These are phyloP conservation scores for Aurelia aurita complex sp. Pacific DNA, from an alignment of 30 jellyfish, hydroid and myxozoan species.

Conservation along the genomic window DNA sequence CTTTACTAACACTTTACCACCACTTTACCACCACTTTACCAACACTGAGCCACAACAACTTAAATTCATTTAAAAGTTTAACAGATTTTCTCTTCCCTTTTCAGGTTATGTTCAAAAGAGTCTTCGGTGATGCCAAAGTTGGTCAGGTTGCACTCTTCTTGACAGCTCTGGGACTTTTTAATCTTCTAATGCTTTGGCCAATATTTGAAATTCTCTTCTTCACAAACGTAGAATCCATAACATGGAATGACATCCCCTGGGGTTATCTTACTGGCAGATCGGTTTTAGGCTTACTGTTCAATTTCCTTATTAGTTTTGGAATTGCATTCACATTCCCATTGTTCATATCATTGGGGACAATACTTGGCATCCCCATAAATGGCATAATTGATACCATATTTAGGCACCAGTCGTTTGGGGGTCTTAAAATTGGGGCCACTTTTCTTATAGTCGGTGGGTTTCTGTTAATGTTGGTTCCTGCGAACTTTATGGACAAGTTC, in stretches of 20 bases:
- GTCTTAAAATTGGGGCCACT: slow-evolving; percentile 52
- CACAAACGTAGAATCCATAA: slow-evolving; percentile 44
- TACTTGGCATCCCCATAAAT: slow-evolving; percentile 73
- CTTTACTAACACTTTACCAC: too few relatives aligned
- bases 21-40: too few relatives aligned
- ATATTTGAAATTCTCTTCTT: slow-evolving; percentile 40
- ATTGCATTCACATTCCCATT: slow-evolving; percentile 72
- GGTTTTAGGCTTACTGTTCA: slow-evolving; percentile 53
- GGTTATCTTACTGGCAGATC: slow-evolving; percentile 52
- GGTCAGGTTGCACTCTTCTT: slow-evolving; percentile 58
- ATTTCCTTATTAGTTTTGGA: slow-evolving; percentile 66
- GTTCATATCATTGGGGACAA: slow-evolving; percentile 71
- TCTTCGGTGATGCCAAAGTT: slow-evolving; percentile 44
- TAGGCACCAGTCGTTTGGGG: slow-evolving; percentile 45
- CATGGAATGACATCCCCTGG: slow-evolving; percentile 70
- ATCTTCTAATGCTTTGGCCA: slow-evolving; percentile 45
- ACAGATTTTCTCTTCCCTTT: not conserved
- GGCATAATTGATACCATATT: slow-evolving; percentile 55
- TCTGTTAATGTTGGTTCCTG: slow-evolving; percentile 59
- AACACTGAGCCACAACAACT: too few relatives aligned
- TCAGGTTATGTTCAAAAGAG: slow-evolving; percentile 78
- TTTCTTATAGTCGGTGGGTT: slow-evolving; percentile 58
- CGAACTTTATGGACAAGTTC: not conserved
- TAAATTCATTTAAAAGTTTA: too few relatives aligned
- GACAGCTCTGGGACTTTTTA: slow-evolving; percentile 38